phyloP scores from a whole-genome alignment of 2,797 vertebrate genomes.

The Fistularia commersonii region DNA sequence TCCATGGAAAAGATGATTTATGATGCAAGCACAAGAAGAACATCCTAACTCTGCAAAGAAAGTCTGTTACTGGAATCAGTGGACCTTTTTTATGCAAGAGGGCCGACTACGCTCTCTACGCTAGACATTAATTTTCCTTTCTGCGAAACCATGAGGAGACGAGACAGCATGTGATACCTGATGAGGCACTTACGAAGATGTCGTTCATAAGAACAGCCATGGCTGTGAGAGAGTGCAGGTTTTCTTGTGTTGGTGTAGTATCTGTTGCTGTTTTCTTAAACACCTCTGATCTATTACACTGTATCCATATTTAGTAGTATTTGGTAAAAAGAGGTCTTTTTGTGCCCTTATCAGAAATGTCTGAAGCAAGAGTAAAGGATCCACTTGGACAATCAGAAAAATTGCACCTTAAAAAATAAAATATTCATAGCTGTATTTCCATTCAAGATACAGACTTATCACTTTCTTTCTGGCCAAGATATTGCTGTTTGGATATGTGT shows the following conservation, averaged over 20 bases:
- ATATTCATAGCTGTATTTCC: slow-evolving; percentile 67
- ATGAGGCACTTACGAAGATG: slow-evolving; percentile 30
- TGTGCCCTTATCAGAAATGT: slow-evolving; percentile 46
- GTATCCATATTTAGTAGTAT: slow-evolving; percentile 14
- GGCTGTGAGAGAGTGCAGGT: slow-evolving; percentile 9
- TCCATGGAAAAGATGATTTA: too few species aligned
- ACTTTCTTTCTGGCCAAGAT: slow-evolving; percentile 67
- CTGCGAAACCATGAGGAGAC: slow-evolving; percentile 14
- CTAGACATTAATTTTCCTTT: slow-evolving; percentile 27
- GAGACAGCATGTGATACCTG: slow-evolving; percentile 22
- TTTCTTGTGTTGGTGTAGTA: slow-evolving; percentile 20
- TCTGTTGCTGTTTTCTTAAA: slow-evolving; percentile 8
- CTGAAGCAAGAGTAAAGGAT: slow-evolving; percentile 33
- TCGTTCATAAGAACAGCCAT: slow-evolving; percentile 14
- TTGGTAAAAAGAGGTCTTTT: slow-evolving; percentile 20
- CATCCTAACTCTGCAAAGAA: too few species aligned
- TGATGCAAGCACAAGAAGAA: too few species aligned
- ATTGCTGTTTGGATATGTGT: slow-evolving; percentile 60
- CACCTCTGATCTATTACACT: slow-evolving; percentile 1
- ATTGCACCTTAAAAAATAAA: slow-evolving; percentile 45
- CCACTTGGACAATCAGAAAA: slow-evolving; percentile 53
- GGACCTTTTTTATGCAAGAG: too few species aligned
- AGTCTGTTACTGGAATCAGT: too few species aligned
- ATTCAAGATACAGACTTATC: slow-evolving; percentile 62
- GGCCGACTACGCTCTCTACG: not conserved